These are phyloP conservation scores for Misgurnus anguillicaudatus DNA, from an alignment of 2,113 vertebrate species.

Conservation along the genomic window DNA sequence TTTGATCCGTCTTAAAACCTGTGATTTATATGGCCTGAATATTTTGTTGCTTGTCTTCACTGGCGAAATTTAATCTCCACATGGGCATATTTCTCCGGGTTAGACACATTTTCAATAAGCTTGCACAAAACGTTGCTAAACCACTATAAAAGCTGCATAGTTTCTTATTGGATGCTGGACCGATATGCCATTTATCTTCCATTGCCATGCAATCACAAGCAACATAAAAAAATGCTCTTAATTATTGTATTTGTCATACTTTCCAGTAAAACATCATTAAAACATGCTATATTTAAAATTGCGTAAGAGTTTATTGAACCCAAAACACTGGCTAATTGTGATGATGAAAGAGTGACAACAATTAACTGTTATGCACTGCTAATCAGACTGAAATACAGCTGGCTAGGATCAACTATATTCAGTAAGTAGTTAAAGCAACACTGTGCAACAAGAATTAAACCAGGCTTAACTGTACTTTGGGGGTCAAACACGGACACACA, in stretches of 20 bases:
- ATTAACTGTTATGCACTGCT: neutral
- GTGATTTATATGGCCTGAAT: neutral
- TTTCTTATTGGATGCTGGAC: neutral
- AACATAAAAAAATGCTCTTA: neutral
- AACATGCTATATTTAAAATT: too few species aligned
- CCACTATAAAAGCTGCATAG: neutral
- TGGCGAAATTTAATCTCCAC: neutral
- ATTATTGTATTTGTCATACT: too few species aligned
- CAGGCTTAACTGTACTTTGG: too few species aligned
- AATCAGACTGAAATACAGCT: too few species aligned
- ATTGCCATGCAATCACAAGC: neutral
- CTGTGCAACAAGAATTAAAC: too few species aligned
- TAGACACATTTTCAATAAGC: conserved; percentile 23
- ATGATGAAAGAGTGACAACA: too few species aligned
- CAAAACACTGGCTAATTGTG: too few species aligned
- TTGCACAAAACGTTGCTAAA: neutral
- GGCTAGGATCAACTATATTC: too few species aligned
- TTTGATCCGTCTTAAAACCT: neutral
- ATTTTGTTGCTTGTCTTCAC: neutral
- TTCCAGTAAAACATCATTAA: too few species aligned
- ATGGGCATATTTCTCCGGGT: neutral
- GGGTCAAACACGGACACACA: too few species aligned
- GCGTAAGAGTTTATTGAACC: too few species aligned
- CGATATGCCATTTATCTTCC: neutral
- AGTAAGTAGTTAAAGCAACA: too few species aligned